Conservation (phyloP, 2,888 invertebrate species). For the Patella ulyssiponensis region DNA sequence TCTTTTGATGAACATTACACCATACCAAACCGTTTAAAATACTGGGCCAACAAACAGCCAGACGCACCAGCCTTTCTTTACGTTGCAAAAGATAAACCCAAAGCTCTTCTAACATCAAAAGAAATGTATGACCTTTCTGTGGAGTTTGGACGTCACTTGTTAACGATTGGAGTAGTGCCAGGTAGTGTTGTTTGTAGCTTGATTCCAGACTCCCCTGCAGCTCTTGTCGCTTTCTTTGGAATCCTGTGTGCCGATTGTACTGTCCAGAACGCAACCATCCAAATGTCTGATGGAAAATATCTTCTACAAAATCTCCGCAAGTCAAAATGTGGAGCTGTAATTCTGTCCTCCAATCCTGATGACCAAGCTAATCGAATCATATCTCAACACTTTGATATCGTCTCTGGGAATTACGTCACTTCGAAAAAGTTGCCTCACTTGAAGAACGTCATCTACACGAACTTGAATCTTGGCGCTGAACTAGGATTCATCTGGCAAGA, state of each 20-base stretch:
- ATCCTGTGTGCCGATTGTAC: neutral
- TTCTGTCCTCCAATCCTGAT: neutral
- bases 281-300: neutral
- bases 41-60: neutral
- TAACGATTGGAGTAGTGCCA: neutral
- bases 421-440: neutral
- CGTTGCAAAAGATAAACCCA: neutral
- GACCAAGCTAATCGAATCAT: neutral
- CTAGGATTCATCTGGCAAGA: neutral
- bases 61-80: neutral
- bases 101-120: neutral
- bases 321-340: neutral
- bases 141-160: neutral
- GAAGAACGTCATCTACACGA: neutral
- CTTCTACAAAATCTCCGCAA: neutral
- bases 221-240: neutral
- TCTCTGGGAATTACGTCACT: neutral
- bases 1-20: neutral
- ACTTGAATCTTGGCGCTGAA: neutral
- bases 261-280: neutral
- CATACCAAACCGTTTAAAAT: neutral
- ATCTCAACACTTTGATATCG: neutral
- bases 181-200: neutral
- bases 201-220: neutral
- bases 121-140: neutral